Conservation (phyloP, 2,113 vertebrate species). For the Xiphias gladius region DNA sequence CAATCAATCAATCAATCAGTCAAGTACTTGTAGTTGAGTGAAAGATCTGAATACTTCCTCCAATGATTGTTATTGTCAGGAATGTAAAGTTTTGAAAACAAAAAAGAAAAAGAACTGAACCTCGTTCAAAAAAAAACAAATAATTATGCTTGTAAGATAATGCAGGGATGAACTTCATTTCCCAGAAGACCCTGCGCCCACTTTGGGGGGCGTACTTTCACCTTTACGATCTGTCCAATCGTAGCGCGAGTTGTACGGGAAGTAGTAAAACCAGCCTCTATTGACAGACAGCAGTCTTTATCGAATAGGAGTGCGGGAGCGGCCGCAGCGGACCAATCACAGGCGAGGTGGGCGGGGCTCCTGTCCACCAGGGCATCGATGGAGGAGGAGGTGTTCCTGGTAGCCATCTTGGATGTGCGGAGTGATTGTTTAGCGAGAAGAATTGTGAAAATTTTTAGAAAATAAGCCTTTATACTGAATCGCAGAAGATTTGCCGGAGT, state of each 20-base stretch:
- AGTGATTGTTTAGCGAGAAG: constrained; percentile 87
- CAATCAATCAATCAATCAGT: too few relatives aligned
- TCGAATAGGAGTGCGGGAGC: constrained; percentile 48
- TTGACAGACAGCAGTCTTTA: background rate
- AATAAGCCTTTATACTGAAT: constrained; percentile 58
- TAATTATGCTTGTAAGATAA: too few relatives aligned
- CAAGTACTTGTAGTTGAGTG: too few relatives aligned
- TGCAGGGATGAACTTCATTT: constrained; percentile 14
- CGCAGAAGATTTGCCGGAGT: constrained; percentile 40
- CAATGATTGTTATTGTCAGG: too few relatives aligned
- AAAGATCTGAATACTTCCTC: too few relatives aligned
- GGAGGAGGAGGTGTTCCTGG: constrained; percentile 88
- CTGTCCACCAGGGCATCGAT: constrained; percentile 70
- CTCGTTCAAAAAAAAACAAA: background rate
- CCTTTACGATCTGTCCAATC: constrained; percentile 74
- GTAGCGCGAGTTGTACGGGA: constrained; percentile 62
- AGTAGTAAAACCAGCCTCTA: constrained; percentile 61
- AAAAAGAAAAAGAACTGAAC: background rate
- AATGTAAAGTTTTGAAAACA: background rate
- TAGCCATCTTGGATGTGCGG: constrained; percentile 87
- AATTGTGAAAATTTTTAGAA: constrained; percentile 75
- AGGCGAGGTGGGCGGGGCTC: constrained; percentile 54
- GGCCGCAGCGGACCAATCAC: constrained; percentile 53
- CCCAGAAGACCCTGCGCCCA: constrained; percentile 29
- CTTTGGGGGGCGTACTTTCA: constrained; percentile 74